Conservation (phyloP, 2,113 vertebrate species). For the Ceyx melanurus region DNA sequence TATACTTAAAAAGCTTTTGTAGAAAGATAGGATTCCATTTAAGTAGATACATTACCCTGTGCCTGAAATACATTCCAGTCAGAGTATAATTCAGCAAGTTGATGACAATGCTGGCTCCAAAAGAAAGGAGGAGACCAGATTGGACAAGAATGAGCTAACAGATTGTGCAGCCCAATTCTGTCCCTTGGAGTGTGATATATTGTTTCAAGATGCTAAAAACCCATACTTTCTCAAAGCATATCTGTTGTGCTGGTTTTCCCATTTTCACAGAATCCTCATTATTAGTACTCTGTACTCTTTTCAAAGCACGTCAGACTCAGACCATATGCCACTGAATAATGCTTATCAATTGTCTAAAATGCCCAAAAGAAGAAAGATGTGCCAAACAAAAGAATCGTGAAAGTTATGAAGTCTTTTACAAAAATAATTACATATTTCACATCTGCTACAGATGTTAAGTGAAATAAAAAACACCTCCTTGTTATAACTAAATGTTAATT, state of each 20-base stretch:
- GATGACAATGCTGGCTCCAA: conserved; percentile 86
- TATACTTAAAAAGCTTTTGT: conserved; percentile 81
- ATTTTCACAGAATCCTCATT: conserved; percentile 85
- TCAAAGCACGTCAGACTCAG: conserved; percentile 83
- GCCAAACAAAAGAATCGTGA: conserved; percentile 70
- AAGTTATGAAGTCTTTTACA: conserved; percentile 74
- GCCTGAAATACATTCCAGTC: conserved; percentile 83
- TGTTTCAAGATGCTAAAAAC: conserved; percentile 85
- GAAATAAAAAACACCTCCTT: conserved; percentile 75
- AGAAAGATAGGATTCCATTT: conserved; percentile 84
- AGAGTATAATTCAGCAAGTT: conserved; percentile 84
- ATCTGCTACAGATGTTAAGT: conserved; percentile 78
- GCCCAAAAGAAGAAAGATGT: conserved; percentile 75
- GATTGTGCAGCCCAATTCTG: conserved; percentile 82
- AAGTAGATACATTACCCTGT: conserved; percentile 83
- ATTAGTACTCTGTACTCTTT: conserved; percentile 82
- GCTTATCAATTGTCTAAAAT: conserved; percentile 79
- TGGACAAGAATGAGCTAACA: conserved; percentile 87
- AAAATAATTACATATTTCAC: conserved; percentile 75
- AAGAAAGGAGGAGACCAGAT: conserved; percentile 86
- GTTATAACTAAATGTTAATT: conserved; percentile 73
- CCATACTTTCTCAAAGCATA: conserved; percentile 82
- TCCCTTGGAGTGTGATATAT: conserved; percentile 86
- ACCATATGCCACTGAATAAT: conserved; percentile 86
- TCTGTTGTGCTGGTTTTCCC: conserved; percentile 81